Percentiles rank a stretch among this genome's conserved stretches.
Conservation (phyloP, 1,140 invertebrate genomes). For the Coelopa frigida region DNA sequence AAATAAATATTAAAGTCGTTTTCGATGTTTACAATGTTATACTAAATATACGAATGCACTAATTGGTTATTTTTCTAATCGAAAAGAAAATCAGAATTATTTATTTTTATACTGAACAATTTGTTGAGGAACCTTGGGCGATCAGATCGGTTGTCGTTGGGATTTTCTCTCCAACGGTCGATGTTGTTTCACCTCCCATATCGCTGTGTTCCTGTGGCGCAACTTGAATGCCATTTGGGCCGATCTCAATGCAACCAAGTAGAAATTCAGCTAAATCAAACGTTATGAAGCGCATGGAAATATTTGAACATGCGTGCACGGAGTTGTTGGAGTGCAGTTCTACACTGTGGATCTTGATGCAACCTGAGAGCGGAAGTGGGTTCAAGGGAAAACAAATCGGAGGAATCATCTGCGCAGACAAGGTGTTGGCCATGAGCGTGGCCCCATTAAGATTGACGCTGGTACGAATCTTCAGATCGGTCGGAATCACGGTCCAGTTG, state of each 20-base stretch:
- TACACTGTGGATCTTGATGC: conserved; percentile 6
- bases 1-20: too few species aligned
- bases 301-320: conserved; percentile 4
- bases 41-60: too few species aligned
- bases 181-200: too few species aligned
- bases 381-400: conserved; percentile 9
- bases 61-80: too few species aligned
- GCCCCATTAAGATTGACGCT: conserved; percentile 6
- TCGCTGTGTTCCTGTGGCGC: too few species aligned
- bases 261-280: neutral
- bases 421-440: conserved; percentile 3
- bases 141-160: too few species aligned
- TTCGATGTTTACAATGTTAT: too few species aligned
- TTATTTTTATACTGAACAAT: too few species aligned
- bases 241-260: conserved; percentile 7
- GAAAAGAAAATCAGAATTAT: too few species aligned
- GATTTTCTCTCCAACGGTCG: too few species aligned
- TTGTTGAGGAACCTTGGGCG: too few species aligned
- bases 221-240: conserved; percentile 2
- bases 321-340: conserved; percentile 2
- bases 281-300: conserved; percentile 1
- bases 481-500: conserved; percentile 3
- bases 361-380: conserved; percentile 4
- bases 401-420: conserved; percentile 6
- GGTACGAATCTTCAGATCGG: neutral